phyloP scores from a whole-genome alignment of 2,113 vertebrate genomes.

The Petromus typicus region DNA sequence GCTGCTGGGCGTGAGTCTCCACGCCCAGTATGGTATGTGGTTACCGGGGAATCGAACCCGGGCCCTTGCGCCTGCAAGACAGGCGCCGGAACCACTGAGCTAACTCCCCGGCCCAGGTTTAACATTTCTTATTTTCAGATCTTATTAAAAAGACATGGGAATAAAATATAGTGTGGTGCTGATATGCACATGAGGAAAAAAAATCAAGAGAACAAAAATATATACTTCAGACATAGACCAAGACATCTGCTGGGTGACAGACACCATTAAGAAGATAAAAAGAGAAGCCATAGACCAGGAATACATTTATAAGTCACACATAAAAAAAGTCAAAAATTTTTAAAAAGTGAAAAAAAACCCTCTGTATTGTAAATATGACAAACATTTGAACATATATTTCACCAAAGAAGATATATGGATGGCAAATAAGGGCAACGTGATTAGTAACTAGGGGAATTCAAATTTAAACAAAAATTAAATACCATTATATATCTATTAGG shows the following conservation, averaged over 20 bases:
- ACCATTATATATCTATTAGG: background rate
- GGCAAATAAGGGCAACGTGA: background rate
- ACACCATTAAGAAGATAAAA: background rate
- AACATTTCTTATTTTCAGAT: background rate
- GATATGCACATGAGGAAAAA: background rate
- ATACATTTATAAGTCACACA: background rate
- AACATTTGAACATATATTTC: background rate
- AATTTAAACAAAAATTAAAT: background rate
- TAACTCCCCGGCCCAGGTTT: too few species aligned
- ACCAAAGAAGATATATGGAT: background rate
- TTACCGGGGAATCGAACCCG: too few species aligned
- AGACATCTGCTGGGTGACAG: background rate
- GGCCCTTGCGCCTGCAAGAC: too few species aligned
- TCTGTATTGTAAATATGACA: background rate
- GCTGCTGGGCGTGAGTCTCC: too few species aligned
- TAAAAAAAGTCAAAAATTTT: background rate
- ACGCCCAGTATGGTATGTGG: too few species aligned
- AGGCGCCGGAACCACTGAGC: too few species aligned
- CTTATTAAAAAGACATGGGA: background rate
- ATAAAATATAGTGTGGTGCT: background rate
- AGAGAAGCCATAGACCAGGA: background rate
- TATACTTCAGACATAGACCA: background rate
- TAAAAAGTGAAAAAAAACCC: background rate
- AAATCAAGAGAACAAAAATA: background rate
- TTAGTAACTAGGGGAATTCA: background rate